phyloP scores from a whole-genome alignment of 2,797 vertebrate genomes.

The Melanotaenia trifasciata region DNA sequence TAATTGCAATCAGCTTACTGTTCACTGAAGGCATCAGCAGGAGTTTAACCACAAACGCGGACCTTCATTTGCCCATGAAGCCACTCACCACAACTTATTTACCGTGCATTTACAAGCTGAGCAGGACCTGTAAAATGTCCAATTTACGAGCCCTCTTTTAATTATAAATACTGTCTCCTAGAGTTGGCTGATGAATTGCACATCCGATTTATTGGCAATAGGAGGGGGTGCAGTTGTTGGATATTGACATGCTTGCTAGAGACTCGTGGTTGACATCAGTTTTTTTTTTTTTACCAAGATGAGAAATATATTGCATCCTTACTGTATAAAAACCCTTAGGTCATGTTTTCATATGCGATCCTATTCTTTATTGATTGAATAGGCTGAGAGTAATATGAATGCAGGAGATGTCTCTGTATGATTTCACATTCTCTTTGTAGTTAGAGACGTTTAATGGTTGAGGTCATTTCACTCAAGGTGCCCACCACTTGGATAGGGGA shows the following conservation, averaged over 20 bases:
- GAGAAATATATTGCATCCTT: slow-evolving; percentile 56
- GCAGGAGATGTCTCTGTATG: slow-evolving; percentile 12
- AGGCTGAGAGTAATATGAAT: slow-evolving; percentile 31
- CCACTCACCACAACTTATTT: slow-evolving; percentile 79
- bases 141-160: slow-evolving; percentile 88
- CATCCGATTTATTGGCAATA: slow-evolving; percentile 75
- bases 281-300: slow-evolving; percentile 39
- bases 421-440: slow-evolving; percentile 6
- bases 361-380: slow-evolving; percentile 61
- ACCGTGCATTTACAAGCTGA: slow-evolving; percentile 85
- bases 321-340: slow-evolving; percentile 57
- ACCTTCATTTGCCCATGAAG: slow-evolving; percentile 70
- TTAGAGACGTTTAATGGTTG: slow-evolving; percentile 17
- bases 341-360: slow-evolving; percentile 58
- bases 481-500: neutral
- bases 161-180: slow-evolving; percentile 89
- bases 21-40: slow-evolving; percentile 51
- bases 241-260: slow-evolving; percentile 58
- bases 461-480: slow-evolving; percentile 32
- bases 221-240: slow-evolving; percentile 42
- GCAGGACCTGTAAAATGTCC: slow-evolving; percentile 81
- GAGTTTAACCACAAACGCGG: slow-evolving; percentile 59
- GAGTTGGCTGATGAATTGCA: slow-evolving; percentile 83
- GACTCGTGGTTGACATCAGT: slow-evolving; percentile 42
- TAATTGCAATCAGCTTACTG: slow-evolving; percentile 36